A percentile compares a stretch with the other conserved stretches of the same genome.
Conservation (phyloP, 2,888 invertebrate species). For the Hirtodrosophila histrioides region DNA sequence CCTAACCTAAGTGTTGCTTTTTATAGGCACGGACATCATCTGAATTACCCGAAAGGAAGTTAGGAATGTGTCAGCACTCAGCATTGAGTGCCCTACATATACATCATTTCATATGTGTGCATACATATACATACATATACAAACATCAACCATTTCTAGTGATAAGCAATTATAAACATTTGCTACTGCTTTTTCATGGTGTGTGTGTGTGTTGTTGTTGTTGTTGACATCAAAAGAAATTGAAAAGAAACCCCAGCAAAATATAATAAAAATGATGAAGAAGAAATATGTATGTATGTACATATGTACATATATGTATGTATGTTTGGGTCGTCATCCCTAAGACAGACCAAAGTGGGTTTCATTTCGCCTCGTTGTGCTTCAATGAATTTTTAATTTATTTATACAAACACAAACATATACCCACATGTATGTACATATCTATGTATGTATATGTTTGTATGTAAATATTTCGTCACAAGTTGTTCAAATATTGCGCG, state of each 20-base stretch:
- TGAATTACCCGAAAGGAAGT: slow-evolving; percentile 48
- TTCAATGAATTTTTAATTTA: slow-evolving; percentile 71
- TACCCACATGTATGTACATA: background rate
- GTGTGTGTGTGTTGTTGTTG: slow-evolving; percentile 6
- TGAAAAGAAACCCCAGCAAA: slow-evolving; percentile 52
- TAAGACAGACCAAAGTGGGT: slow-evolving; percentile 48
- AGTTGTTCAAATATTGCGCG: slow-evolving; percentile 23
- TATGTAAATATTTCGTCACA: slow-evolving; percentile 41
- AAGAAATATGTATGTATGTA: slow-evolving; percentile 3
- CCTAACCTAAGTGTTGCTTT: slow-evolving; percentile 24
- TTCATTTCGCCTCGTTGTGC: slow-evolving; percentile 62
- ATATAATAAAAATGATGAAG: slow-evolving; percentile 29
- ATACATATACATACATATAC: slow-evolving; percentile 7
- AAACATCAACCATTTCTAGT: slow-evolving; percentile 33
- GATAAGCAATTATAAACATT: slow-evolving; percentile 72
- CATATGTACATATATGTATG: background rate
- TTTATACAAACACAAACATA: slow-evolving; percentile 53
- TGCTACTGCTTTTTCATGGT: slow-evolving; percentile 33
- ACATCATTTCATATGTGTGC: slow-evolving; percentile 4
- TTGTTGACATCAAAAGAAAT: slow-evolving; percentile 69
- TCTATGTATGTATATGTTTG: background rate
- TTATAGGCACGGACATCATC: slow-evolving; percentile 48
- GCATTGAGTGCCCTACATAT: slow-evolving; percentile 40
- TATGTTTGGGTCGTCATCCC: too few relatives aligned
- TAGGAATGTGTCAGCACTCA: slow-evolving; percentile 34